phyloP scores from a whole-genome alignment of 2,888 invertebrate species.

The Cynaeus angustus region DNA sequence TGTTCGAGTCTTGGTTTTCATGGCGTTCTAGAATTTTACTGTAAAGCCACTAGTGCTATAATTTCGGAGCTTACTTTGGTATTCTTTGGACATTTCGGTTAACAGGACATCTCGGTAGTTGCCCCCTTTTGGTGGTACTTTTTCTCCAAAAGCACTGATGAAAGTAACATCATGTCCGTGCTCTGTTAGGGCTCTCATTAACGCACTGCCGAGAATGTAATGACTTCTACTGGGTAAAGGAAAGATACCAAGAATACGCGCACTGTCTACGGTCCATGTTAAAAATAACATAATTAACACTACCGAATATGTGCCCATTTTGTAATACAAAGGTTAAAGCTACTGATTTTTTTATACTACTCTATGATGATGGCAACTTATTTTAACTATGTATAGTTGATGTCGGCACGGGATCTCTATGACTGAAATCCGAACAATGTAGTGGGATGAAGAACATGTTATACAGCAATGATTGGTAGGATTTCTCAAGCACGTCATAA shows the following conservation, averaged over 20 bases:
- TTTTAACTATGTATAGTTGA: no score
- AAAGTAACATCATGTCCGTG: constrained; percentile 59
- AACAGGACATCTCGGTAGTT: constrained; percentile 51
- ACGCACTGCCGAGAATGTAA: constrained; percentile 51
- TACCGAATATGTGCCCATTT: not conserved
- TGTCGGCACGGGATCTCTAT: no score
- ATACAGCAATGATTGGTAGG: no score
- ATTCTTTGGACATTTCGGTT: not conserved
- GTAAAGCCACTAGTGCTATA: no score
- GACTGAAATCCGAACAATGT: no score
- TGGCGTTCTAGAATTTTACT: not conserved
- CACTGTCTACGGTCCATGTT: constrained; percentile 1
- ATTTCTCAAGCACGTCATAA: no score
- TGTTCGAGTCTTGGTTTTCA: not conserved
- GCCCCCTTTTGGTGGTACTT: constrained; percentile 53
- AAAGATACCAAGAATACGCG: constrained; percentile 55
- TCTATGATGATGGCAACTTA: no score
- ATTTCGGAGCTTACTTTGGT: not conserved
- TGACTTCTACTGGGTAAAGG: constrained; percentile 53
- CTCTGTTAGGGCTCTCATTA: constrained; percentile 55
- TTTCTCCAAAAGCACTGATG: constrained; percentile 51
- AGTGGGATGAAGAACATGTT: no score
- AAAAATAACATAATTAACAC: not conserved
- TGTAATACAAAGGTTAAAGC: no score
- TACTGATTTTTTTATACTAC: no score